A percentile compares a stretch with the other conserved stretches of the same genome.
These are phyloP conservation scores for Heliornis fulica DNA, from an alignment of 2,113 vertebrate genomes.

Conservation along the genomic window DNA sequence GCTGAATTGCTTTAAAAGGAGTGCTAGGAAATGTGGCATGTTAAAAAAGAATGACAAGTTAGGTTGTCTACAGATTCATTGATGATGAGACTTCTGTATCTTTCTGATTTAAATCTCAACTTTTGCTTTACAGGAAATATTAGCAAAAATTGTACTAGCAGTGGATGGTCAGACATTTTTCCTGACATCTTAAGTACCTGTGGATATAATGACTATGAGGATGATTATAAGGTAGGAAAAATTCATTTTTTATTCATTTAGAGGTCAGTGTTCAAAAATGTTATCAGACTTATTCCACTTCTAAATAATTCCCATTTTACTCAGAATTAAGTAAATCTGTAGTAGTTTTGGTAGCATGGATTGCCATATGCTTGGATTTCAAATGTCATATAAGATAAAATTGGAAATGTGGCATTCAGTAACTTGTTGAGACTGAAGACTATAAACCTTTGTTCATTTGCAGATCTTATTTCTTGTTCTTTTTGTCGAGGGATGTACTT, in stretches of 20 bases:
- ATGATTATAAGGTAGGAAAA: constrained; percentile 70
- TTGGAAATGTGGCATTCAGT: not conserved
- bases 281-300: not conserved
- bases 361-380: not conserved
- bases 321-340: not conserved
- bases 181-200: constrained; percentile 83
- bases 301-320: not conserved
- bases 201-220: constrained; percentile 70
- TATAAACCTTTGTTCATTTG: not conserved
- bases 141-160: constrained; percentile 86
- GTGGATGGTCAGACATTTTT: constrained; percentile 86
- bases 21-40: not conserved
- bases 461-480: not conserved
- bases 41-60: not conserved
- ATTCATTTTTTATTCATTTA: not conserved
- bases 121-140: constrained; percentile 82
- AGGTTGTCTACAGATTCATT: not conserved
- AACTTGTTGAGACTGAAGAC: not conserved
- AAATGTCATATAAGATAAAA: not conserved
- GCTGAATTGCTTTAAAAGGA: not conserved
- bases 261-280: not conserved
- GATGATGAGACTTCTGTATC: not conserved
- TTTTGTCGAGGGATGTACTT: not conserved
- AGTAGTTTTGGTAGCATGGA: not conserved
- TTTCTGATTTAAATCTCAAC: not conserved